Base-by-base conservation (phyloP, 1,140 invertebrate species). In the Drosophila sproati region DNA sequence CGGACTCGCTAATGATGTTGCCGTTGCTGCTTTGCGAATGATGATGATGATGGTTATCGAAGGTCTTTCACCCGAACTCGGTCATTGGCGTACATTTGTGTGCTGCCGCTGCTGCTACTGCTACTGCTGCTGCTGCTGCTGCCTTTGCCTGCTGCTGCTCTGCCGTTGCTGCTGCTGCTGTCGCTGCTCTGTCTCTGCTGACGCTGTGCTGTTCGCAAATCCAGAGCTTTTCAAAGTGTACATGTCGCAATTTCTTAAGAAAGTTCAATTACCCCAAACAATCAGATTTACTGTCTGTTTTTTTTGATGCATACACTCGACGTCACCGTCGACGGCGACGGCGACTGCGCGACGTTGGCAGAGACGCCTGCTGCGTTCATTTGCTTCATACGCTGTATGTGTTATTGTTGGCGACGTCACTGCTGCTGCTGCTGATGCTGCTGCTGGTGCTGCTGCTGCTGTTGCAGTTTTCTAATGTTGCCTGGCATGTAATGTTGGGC, bases 1-100 rank as follows among this genome's bases (percentile, higher is more conserved):
- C 77, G 64, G 56, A 80, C 70, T 78, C 76, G 70, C 62, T 74
- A 78, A 79, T 82, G 82, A 80, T 88, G 78, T 91, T 91, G 78
- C 78, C 62, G 80, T 73, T 81, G 70, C 80, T 77, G 80, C 75
- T 88, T 80, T 89, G 83, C 83, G 78, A 89, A 85, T 82, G 82
- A 91, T 91, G 87, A 91, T 86, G 87, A 91, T 80, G 88, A 91
- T 92, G 90, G 91, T 92, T 92, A 92, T 92, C 91, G 91, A 92
- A 92, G 91, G 91, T 92, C 91, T 92, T 92, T 92, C 91, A 92
- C 91, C 91, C 91, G 91, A 92, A 92, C 91, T 92, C 91, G 91
- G 91, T 92, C 91, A 92, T 92, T 92, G 91, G 91, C 91, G 91
- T 92, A 92, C 86, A 92, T 92, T 90, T 92, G 83, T 88, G 83